Evolutionary conservation across 2,113 vertebrate genomes (phyloP).

Genomic region (Podiceps cristatus): DNA sequence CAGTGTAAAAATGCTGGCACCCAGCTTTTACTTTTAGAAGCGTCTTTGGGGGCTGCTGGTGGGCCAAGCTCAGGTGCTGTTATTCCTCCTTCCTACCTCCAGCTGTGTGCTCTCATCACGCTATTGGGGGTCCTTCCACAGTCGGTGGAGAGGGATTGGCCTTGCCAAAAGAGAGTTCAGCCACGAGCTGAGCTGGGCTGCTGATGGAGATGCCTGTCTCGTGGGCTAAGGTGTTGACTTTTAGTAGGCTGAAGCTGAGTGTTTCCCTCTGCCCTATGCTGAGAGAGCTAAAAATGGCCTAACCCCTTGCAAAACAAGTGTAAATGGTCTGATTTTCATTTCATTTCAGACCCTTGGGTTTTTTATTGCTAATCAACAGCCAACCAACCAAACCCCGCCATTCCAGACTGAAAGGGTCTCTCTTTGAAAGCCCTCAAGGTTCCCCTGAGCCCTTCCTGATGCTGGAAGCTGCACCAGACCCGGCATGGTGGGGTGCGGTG

Average conservation of each 20-base stretch:
- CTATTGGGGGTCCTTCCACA: not conserved
- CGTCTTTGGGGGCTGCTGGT: not conserved
- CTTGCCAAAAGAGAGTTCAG: not conserved
- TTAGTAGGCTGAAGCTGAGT: not conserved
- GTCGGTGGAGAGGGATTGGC: too few relatives aligned
- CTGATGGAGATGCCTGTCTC: not conserved
- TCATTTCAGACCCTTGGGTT: not conserved
- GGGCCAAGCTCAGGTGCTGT: not conserved
- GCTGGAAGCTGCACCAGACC: too few relatives aligned
- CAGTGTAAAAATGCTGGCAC: not conserved
- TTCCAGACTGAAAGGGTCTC: not conserved
- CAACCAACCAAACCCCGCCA: not conserved
- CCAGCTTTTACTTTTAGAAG: not conserved
- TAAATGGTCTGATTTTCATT: not conserved
- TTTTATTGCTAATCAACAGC: not conserved
- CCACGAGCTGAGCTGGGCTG: not conserved
- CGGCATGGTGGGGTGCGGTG: rapidly evolving
- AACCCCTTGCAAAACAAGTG: not conserved
- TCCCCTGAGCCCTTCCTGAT: not conserved
- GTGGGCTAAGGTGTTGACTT: not conserved
- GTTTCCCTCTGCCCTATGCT: not conserved
- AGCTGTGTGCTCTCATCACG: not conserved
- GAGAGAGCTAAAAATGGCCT: not conserved
- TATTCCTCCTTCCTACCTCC: not conserved
- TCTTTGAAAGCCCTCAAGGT: not conserved